Evolutionary conservation across 2,888 invertebrate genomes (phyloP), one percentile per base, ranked within the genome.

Genomic region (Epicampocera succincta): DNA sequence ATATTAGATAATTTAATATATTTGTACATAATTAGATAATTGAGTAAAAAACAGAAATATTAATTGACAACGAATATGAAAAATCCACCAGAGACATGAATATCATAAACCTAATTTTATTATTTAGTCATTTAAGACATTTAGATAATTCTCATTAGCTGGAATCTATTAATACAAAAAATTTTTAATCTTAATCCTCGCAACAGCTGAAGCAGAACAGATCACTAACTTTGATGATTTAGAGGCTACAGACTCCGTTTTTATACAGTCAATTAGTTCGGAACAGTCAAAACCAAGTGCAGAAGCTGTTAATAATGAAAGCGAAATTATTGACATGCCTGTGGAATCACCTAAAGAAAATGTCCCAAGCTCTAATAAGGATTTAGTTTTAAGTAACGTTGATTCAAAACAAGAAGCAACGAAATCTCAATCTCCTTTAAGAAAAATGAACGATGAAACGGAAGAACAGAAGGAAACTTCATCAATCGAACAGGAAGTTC

Each of bases 171-270:
- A n/a, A 42, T 4, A 9, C 9, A 12, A 42, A 3, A 52, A 52
- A 13, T n/a, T 33, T 54, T 0, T 15, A 33, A 2, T 40, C 8
- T 42, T 19, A 19, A 38, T 29, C 29, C 33, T 1, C n/a, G n/a
- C 2, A 19, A 48, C 21, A 72, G 71, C 48, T 40, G 50, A 60
- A 11, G 17, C 11, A 40, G 40, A 50, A 17, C 12, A 50, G 9
- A 60, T 72, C 42, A 33, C 29, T 11, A 11, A 42, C 11, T 33
- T 38, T 15, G n/a, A 44, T 12, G 38, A n/a, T n/a, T 52, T 44
- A 0, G 54, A 69, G 40, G n/a, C 21, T 1, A 2, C 56, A 11
- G 50, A 78, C 21, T n/a, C 58, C n/a, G 19, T 11, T 19, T 13
- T 15, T 8, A 42, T 61, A 6, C 1, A 15, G 3, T 11, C 25